Conservation (phyloP, 2,113 vertebrate genomes). For the Limnothrissa miodon region DNA sequence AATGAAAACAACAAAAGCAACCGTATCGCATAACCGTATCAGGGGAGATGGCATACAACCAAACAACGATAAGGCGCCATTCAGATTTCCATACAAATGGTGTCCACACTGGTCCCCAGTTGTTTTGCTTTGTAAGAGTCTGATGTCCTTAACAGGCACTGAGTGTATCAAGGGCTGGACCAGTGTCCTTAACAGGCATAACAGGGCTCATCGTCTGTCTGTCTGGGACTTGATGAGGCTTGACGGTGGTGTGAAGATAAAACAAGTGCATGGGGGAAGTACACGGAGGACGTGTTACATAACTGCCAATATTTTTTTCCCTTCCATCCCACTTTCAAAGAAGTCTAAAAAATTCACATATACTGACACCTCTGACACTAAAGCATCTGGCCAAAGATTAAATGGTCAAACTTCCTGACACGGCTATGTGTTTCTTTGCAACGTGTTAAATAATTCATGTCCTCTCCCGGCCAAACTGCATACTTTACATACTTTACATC, state of each 20-base stretch:
- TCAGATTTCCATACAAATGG: conserved; percentile 35
- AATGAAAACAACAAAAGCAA: conserved; percentile 14
- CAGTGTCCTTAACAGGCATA: no score
- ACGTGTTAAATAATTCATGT: not conserved
- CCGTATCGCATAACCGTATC: not conserved
- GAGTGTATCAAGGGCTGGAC: not conserved
- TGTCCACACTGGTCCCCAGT: conserved; percentile 15
- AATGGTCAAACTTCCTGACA: not conserved
- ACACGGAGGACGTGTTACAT: not conserved
- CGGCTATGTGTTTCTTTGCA: not conserved
- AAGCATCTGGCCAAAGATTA: conserved; percentile 5
- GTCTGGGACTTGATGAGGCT: conserved; percentile 30
- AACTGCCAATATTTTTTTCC: conserved; percentile 15
- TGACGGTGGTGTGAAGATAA: not conserved
- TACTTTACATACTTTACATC: not conserved
- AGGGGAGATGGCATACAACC: conserved; percentile 36
- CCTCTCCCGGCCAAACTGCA: not conserved
- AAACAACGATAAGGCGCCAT: conserved; percentile 32
- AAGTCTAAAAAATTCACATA: conserved; percentile 19
- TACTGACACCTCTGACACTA: not conserved
- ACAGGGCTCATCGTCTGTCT: no score
- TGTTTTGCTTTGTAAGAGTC: conserved; percentile 25
- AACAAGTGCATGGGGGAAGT: not conserved
- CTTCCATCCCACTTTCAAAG: not conserved
- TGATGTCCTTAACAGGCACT: not conserved